phyloP scores from a whole-genome alignment of 2,888 invertebrate genomes.

The Drosophila recens region DNA sequence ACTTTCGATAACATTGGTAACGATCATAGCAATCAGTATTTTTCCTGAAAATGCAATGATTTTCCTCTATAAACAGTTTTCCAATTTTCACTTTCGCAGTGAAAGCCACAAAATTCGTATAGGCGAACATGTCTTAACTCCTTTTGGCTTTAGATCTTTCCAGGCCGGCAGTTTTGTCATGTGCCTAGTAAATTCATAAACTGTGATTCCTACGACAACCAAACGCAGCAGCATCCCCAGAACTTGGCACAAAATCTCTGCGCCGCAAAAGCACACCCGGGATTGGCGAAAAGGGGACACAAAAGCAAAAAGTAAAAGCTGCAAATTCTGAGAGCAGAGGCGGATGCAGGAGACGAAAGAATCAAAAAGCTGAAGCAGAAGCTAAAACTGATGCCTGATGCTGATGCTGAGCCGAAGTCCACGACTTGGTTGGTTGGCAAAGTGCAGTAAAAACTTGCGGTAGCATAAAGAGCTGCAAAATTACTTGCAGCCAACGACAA shows the following conservation, averaged over 20 bases:
- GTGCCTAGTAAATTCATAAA: slow-evolving; percentile 72
- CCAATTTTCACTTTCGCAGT: slow-evolving; percentile 27
- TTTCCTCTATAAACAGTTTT: neutral
- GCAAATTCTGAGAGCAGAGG: slow-evolving; percentile 15
- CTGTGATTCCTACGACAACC: slow-evolving; percentile 56
- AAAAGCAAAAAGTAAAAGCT: slow-evolving; percentile 19
- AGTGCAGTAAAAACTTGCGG: slow-evolving; percentile 82
- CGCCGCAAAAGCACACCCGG: slow-evolving; percentile 50
- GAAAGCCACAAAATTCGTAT: slow-evolving; percentile 31
- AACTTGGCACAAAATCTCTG: slow-evolving; percentile 52
- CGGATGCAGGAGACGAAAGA: slow-evolving; percentile 15
- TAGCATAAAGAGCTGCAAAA: slow-evolving; percentile 77
- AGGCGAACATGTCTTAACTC: slow-evolving; percentile 32
- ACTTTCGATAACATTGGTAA: too few relatives aligned
- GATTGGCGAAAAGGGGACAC: slow-evolving; percentile 17
- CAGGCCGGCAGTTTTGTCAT: slow-evolving; percentile 49
- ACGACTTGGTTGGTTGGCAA: slow-evolving; percentile 65
- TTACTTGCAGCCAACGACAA: slow-evolving; percentile 54
- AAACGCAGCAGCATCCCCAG: slow-evolving; percentile 16
- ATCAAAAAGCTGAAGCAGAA: slow-evolving; percentile 17
- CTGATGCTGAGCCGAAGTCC: slow-evolving; percentile 33
- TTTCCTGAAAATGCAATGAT: neutral
- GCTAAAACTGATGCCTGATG: slow-evolving; percentile 5
- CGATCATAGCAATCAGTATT: neutral
- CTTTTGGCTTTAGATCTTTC: slow-evolving; percentile 41